These are phyloP conservation scores for Lacerta bilineata DNA, from an alignment of 2,797 vertebrate genomes.

Conservation along the genomic window DNA sequence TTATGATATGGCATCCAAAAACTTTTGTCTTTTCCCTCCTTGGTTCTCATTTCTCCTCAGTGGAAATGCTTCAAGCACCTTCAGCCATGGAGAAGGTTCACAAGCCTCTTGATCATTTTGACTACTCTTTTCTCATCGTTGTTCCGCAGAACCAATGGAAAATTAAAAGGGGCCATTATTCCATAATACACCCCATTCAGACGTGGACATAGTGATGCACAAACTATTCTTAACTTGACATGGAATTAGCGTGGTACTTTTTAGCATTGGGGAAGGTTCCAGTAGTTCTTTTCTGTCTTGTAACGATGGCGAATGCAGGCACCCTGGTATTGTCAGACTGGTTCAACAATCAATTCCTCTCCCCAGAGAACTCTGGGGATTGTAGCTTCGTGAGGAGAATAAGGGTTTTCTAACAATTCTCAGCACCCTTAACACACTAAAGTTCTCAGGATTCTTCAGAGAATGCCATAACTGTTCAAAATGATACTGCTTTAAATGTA, in stretches of 20 bases:
- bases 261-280: not conserved
- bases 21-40: not conserved
- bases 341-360: not conserved
- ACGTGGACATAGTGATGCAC: not conserved
- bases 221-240: not conserved
- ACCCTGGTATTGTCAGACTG: not conserved
- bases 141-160: not conserved
- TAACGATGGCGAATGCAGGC: not conserved
- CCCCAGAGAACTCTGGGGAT: not conserved
- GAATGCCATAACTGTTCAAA: too few species aligned
- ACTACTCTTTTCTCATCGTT: not conserved
- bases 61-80: not conserved
- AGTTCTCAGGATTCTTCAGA: too few species aligned
- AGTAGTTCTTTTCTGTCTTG: not conserved
- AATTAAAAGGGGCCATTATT: not conserved
- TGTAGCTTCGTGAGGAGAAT: too few species aligned
- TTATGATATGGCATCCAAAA: not conserved
- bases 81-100: not conserved
- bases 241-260: not conserved
- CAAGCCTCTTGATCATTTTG: not conserved
- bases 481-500: too few species aligned
- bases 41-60: not conserved
- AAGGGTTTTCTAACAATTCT: too few species aligned
- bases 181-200: not conserved
- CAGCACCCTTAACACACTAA: too few species aligned